Evolutionary conservation across 2,113 vertebrate species (phyloP), one percentile per base, ranked within the genome.

Genomic region (Datnioides undecimradiatus): DNA sequence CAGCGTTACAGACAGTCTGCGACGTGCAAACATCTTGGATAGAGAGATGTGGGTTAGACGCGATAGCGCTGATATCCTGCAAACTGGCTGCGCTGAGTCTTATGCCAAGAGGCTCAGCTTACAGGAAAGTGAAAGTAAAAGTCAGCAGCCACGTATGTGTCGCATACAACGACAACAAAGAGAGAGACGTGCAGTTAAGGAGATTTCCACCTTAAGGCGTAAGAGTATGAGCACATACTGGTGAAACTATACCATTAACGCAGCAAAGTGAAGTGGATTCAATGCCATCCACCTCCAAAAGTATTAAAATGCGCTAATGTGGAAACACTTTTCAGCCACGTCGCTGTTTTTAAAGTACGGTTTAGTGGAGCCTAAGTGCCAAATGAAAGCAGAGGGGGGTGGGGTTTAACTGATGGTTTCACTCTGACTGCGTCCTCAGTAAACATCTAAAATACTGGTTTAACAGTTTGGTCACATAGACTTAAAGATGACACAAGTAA

Each of bases 61-160:
- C n/a, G n/a, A n/a, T n/a, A n/a, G n/a, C n/a, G n/a, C 19, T 23
- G 29, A 33, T 23, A 12, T 16, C 14, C 31, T 23, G 21, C 27
- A 45, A 21, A 45, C 12, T 4, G 23, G n/a, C 12, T 19, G 12
- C 29, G 25, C 27, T 43, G 1, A 5, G 40, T 46, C 29, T 46
- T 46, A 2, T 36, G 4, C 21, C 12, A 31, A 54, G 12, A 59
- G 27, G 36, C n/a, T 5, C 3, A 13, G 10, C 29, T 17, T 3
- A 1, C 1, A 9, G 8, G 8, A 60, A 73, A 81, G 46, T 40
- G 41, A 58, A 82, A 76, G 57, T 29, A 31, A 57, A 76, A 69
- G n/a, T n/a, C n/a, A n/a, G n/a, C n/a, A n/a, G n/a, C n/a, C n/a
- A n/a, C n/a, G n/a, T n/a, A n/a, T n/a, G n/a, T n/a, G n/a, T n/a